Conservation (phyloP, 2,797 vertebrate species). For the Cheirogaleus major region DNA sequence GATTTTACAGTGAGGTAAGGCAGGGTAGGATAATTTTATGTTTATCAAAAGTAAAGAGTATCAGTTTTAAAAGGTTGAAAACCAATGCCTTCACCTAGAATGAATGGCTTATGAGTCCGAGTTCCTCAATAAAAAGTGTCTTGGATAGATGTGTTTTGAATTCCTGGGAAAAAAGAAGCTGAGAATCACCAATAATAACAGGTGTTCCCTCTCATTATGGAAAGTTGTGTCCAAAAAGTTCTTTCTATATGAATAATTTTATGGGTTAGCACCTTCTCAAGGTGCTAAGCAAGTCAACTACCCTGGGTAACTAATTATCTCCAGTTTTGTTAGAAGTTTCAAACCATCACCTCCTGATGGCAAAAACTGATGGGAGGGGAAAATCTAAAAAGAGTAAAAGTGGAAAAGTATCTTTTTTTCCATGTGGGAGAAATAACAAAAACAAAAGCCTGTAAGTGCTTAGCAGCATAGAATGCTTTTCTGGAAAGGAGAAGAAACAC, state of each 20-base stretch:
- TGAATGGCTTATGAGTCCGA: neutral
- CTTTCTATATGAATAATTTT: constrained; percentile 7
- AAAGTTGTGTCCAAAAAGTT: constrained; percentile 24
- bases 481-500: constrained; percentile 5
- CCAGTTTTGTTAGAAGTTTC: constrained; percentile 24
- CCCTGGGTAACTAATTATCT: constrained; percentile 31
- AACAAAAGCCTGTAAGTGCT: constrained; percentile 38
- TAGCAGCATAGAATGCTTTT: neutral
- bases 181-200: neutral
- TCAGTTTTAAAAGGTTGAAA: neutral
- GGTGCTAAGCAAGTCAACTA: neutral
- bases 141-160: neutral
- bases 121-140: neutral
- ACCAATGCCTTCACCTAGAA: neutral
- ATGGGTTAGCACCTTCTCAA: neutral
- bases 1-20: neutral
- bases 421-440: constrained; percentile 51
- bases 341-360: constrained; percentile 5
- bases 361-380: neutral
- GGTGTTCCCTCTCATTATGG: neutral
- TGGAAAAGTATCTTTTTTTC: constrained; percentile 2
- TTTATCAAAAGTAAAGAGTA: neutral
- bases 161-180: neutral
- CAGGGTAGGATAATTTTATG: neutral
- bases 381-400: neutral